Conservation (phyloP, 2,113 vertebrate genomes). For the Paracanthobrama guichenoti region DNA sequence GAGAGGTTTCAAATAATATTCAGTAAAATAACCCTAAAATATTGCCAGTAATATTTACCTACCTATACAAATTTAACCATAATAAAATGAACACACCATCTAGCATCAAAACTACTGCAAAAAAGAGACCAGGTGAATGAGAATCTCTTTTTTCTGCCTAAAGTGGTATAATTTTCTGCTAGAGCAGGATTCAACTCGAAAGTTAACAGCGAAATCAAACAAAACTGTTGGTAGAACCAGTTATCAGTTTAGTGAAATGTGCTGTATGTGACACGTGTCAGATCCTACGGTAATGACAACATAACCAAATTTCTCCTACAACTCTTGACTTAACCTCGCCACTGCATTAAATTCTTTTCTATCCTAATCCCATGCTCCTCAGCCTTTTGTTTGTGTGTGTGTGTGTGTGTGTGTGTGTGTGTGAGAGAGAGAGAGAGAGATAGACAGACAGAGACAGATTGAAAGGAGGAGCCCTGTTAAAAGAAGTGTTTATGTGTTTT, state of each 20-base stretch:
- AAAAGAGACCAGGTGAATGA: background rate
- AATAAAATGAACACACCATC: background rate
- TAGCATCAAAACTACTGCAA: background rate
- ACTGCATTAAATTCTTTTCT: background rate
- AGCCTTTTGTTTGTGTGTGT: background rate
- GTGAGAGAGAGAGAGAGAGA: too few species aligned
- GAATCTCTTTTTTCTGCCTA: background rate
- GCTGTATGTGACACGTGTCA: background rate
- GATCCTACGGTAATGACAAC: background rate
- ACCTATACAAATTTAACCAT: background rate
- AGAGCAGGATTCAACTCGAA: background rate
- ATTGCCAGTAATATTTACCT: background rate
- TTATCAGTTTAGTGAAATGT: background rate
- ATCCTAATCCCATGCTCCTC: slow-evolving; percentile 14
- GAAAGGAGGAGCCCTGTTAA: slow-evolving; percentile 8
- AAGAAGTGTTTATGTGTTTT: slow-evolving; percentile 26
- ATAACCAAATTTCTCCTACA: background rate
- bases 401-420: background rate
- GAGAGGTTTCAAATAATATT: too few species aligned
- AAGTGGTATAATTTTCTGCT: slow-evolving; percentile 6
- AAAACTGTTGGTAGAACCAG: background rate
- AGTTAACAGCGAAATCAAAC: background rate
- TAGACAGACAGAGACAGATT: background rate
- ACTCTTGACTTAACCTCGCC: background rate
- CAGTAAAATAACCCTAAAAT: background rate